These are phyloP conservation scores for Sinopyrophorus schimmeli DNA, from an alignment of 2,888 invertebrate species.

Conservation along the genomic window DNA sequence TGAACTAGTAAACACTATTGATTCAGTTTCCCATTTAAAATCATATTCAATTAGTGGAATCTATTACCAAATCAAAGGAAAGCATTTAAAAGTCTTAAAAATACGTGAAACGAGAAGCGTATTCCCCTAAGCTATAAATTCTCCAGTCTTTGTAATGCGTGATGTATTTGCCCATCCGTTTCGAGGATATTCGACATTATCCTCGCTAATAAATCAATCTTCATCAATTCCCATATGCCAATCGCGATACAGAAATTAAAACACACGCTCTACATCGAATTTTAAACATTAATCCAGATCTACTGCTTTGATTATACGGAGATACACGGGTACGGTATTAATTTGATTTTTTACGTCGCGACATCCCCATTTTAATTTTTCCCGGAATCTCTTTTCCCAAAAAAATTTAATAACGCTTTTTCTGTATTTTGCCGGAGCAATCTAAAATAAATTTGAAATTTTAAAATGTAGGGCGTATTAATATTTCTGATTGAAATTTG, in stretches of 20 bases:
- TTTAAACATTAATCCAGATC: slow-evolving; percentile 25
- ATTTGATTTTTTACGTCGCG: no score
- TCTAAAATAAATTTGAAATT: no score
- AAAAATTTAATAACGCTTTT: no score
- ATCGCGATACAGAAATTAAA: slow-evolving; percentile 28
- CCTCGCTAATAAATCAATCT: slow-evolving; percentile 37
- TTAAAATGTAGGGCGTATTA: no score
- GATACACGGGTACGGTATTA: slow-evolving; percentile 4
- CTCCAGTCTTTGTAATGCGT: slow-evolving; percentile 28
- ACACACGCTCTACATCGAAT: slow-evolving; percentile 21
- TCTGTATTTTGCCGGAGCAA: no score
- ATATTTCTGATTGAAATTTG: not conserved
- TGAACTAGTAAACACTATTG: no score
- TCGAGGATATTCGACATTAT: slow-evolving; percentile 34
- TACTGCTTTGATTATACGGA: slow-evolving; percentile 20
- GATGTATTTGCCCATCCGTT: slow-evolving; percentile 30
- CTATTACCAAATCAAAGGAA: no score
- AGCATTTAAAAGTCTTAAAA: slow-evolving; percentile 21
- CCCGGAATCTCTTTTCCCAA: no score
- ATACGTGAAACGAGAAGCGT: slow-evolving; percentile 9
- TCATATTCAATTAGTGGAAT: no score
- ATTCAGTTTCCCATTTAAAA: no score
- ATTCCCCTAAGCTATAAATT: slow-evolving; percentile 19
- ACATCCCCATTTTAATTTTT: no score
- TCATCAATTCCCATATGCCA: slow-evolving; percentile 35